Conservation (phyloP, 2,888 invertebrate species). For the Philereme vetulata region DNA sequence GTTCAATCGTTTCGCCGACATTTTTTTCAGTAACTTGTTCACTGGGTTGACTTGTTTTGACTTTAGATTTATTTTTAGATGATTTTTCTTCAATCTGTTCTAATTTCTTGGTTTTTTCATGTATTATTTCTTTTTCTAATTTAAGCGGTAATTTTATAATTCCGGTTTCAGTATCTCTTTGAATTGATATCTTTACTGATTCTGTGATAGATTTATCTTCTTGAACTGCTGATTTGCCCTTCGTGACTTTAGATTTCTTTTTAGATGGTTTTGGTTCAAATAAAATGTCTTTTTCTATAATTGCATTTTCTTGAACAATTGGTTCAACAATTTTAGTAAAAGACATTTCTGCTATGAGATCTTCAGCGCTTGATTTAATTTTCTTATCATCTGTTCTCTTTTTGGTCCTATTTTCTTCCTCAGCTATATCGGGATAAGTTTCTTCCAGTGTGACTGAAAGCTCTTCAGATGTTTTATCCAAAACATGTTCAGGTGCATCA, state of each 20-base stretch:
- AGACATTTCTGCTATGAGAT: slow-evolving; percentile 3
- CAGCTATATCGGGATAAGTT: slow-evolving; percentile 43
- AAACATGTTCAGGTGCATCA: slow-evolving; percentile 31
- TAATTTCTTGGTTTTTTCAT: background rate
- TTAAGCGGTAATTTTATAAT: background rate
- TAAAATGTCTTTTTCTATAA: background rate
- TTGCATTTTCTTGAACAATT: background rate
- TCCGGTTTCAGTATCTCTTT: background rate
- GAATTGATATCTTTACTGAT: background rate
- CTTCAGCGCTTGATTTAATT: slow-evolving; percentile 16
- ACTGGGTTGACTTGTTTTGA: slow-evolving; percentile 4
- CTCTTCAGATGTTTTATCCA: slow-evolving; percentile 27
- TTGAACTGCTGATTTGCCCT: background rate
- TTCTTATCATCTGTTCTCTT: background rate
- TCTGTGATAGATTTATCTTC: background rate
- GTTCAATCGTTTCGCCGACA: background rate
- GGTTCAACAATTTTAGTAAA: slow-evolving; percentile 5
- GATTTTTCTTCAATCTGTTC: background rate
- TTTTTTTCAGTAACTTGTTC: background rate
- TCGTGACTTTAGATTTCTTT: slow-evolving; percentile 1
- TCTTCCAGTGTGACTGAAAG: slow-evolving; percentile 33
- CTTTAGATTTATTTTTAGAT: slow-evolving; percentile 4
- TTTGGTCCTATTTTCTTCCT: slow-evolving; percentile 33
- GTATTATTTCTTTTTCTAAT: background rate
- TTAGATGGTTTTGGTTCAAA: background rate